Evolutionary conservation across 2,113 vertebrate species (phyloP), one percentile per base, ranked within the genome.

Genomic region (Chaetodon trifascialis): DNA sequence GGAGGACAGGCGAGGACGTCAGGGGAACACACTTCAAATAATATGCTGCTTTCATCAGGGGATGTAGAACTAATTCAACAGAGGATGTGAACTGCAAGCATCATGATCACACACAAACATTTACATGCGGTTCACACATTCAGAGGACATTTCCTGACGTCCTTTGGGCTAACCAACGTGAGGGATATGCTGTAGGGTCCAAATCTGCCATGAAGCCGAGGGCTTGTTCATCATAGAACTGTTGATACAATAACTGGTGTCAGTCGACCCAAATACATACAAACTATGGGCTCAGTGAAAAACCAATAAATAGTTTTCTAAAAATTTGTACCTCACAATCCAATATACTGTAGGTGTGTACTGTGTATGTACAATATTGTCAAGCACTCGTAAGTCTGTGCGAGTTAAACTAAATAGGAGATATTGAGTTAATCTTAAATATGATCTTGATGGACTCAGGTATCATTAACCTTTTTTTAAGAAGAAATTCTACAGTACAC

Each of bases 1-100:
- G 54, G 58, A 76, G 52, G 58, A 73, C 11, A 55, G 70, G 34
- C 1, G 7, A 56, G 40, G 62, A 64, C 19, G 52, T 78, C 51
- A 89, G 21, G 65, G 54, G 70, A 69, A 11, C 42, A 46, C 7
- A 55, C 3, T 63, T 21, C 56, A 62, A 73, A 81, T 47, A 68
- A 47, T 74, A 44, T 46, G 5, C 21, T 14, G 19, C 0, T 76
- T 17, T 86, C 38, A 82, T 54, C 51, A 42, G 12, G 0, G 30
- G 19, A 64, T 59, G 78, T 38, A 51, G n/a, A 73, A 49, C 17
- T 64, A 77, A 80, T 79, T 76, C 38, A 11, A 19, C 36, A 19
- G 30, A 17, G 10, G n/a, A 21, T 52, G 58, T 44, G 23, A 58
- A 30, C 7, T 16, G 11, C 5, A 38, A 44, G 30, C 54, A 19